Evolutionary conservation across 2,113 vertebrate genomes (phyloP).

Genomic region (Xiphophorus couchianus): DNA sequence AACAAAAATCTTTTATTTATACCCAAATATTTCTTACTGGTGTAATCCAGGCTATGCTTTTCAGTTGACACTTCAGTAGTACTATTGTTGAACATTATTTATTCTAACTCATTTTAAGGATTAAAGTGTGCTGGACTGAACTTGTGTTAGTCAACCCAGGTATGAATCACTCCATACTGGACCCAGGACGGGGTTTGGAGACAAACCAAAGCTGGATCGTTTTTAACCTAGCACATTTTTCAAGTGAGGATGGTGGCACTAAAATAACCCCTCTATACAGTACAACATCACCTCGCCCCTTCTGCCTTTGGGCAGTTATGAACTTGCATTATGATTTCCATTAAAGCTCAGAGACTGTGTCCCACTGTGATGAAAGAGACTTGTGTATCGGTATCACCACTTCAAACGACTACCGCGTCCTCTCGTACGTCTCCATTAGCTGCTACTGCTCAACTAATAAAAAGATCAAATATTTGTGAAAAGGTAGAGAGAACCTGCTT

Average conservation of each 20-base stretch:
- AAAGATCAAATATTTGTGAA: slow-evolving; percentile 63
- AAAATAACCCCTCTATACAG: slow-evolving; percentile 5
- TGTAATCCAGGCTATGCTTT: too few relatives aligned
- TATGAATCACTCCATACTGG: background rate
- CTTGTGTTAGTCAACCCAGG: background rate
- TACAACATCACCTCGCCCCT: slow-evolving; percentile 27
- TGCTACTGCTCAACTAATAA: slow-evolving; percentile 68
- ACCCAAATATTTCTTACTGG: too few relatives aligned
- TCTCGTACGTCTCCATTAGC: slow-evolving; percentile 66
- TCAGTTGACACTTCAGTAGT: too few relatives aligned
- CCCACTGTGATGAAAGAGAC: slow-evolving; percentile 76
- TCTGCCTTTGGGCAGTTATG: slow-evolving; percentile 64
- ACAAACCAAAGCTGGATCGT: background rate
- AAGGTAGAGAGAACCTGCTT: slow-evolving; percentile 39
- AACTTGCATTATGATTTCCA: slow-evolving; percentile 80
- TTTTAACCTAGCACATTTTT: background rate
- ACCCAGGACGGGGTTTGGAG: background rate
- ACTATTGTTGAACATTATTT: too few relatives aligned
- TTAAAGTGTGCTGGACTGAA: too few relatives aligned
- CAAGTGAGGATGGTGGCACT: background rate
- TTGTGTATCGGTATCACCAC: slow-evolving; percentile 57
- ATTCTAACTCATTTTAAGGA: too few relatives aligned
- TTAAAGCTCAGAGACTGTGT: slow-evolving; percentile 64
- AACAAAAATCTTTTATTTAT: too few relatives aligned
- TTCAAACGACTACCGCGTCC: slow-evolving; percentile 73